Conservation (phyloP, 2,797 vertebrate species). For the Pachyuromys duprasi region DNA sequence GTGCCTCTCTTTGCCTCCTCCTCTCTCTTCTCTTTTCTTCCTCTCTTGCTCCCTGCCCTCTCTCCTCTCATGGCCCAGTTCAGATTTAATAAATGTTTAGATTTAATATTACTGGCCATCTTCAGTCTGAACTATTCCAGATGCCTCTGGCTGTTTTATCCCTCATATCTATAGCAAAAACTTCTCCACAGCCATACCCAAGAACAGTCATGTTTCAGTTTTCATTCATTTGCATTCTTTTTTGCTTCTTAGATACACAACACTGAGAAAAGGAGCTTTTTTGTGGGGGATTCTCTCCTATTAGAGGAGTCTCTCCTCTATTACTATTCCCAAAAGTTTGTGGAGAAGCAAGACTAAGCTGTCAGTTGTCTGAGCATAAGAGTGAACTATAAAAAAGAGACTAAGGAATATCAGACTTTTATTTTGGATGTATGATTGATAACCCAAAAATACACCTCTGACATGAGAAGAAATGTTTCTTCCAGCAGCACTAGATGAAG, state of each 20-base stretch:
- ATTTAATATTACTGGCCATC: no score
- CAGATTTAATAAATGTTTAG: no score
- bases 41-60: not conserved
- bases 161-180: not conserved
- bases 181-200: not conserved
- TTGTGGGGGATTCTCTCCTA: not conserved
- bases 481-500: not conserved
- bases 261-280: not conserved
- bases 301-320: not conserved
- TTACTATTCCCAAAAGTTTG: not conserved
- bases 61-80: not conserved
- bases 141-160: not conserved
- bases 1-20: not conserved
- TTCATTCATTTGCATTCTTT: not conserved
- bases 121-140: not conserved
- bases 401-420: not conserved
- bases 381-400: not conserved
- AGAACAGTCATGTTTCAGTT: not conserved
- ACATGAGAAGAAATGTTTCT: not conserved
- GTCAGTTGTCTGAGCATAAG: not conserved
- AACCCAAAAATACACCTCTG: not conserved
- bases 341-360: not conserved
- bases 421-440: slow-evolving; percentile 6
- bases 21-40: no score
- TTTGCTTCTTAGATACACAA: not conserved